Evolutionary conservation across 2,797 vertebrate species (phyloP), one percentile per base, ranked within the genome.

Genomic region (Rallus crepitans): DNA sequence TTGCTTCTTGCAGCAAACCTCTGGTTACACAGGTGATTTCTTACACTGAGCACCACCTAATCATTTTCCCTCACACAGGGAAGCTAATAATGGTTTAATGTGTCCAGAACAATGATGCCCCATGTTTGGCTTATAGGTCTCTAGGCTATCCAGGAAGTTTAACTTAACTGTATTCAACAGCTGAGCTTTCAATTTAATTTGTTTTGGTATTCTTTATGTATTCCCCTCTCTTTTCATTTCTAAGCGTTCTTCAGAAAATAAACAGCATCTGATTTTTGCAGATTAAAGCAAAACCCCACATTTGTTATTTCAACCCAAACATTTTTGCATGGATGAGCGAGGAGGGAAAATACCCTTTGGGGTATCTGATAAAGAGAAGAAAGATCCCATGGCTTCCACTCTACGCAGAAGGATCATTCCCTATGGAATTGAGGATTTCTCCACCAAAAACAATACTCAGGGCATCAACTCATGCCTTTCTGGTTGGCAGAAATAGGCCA

Each of bases 71-170:
- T 65, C 28, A 48, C 18, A 52, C 14, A 15, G 40, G 37, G 50
- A 81, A 89, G 57, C 77, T 65, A 93, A 73, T 79, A 84, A 82
- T 52, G 91, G 64, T 37, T 87, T 83, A 87, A 72, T 55, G 47
- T 52, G 30, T 52, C 82, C 91, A 60, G 40, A 50, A 69, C 35
- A 89, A 72, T 48, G 64, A 37, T 60, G 70, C 76, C 50, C 60
- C 3, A 0, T 25, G 40, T 77, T 83, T 81, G 85, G 60, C 60
- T 93, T 69, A 53, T 15, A 64, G 45, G 47, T 52, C 84, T 91
- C 77, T 83, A 23, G 60, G 50, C 40, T 80, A 50, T 76, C 55
- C 69, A 83, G 77, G 64, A 93, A 69, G 45, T 86, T 93, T 55
- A 80, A 82, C 56, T 42, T 33, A 42, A 37, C 39, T 53, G 37